A percentile compares a stretch with the other conserved stretches of the same genome.
Conservation (phyloP, 2,113 vertebrate species). For the Falcunculus frontatus region DNA sequence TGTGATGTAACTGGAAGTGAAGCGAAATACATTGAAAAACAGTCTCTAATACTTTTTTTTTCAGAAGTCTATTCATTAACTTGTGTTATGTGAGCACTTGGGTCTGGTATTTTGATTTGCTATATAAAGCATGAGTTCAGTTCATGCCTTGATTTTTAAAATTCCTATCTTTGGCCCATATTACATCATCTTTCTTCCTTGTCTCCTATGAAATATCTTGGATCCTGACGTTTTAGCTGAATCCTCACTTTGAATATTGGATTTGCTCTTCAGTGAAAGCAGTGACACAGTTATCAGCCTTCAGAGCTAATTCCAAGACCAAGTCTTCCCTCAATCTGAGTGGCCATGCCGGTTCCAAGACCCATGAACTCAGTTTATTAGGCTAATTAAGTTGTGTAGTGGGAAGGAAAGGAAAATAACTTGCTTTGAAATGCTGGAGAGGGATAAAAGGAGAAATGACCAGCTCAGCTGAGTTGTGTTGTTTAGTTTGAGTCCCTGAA, state of each 20-base stretch:
- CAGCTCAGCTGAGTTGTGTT: not conserved
- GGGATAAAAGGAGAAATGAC: slow-evolving; percentile 14
- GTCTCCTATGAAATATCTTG: not conserved
- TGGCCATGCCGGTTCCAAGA: not conserved
- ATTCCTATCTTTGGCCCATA: not conserved
- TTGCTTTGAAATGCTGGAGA: not conserved
- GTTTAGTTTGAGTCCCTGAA: slow-evolving; percentile 19
- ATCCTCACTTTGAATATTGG: not conserved
- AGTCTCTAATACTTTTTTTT: not conserved
- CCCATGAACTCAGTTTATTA: not conserved
- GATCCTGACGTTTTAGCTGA: not conserved
- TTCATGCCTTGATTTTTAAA: not conserved
- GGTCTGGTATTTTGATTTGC: not conserved
- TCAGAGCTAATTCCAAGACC: not conserved
- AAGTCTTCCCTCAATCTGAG: not conserved
- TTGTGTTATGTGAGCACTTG: not conserved
- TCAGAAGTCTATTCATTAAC: not conserved
- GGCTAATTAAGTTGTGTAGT: not conserved
- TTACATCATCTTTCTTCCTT: not conserved
- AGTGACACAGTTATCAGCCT: not conserved
- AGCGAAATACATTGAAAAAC: not conserved
- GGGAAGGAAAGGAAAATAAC: not conserved
- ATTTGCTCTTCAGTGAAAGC: not conserved
- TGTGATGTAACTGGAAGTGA: not conserved
- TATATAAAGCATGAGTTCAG: not conserved